Conservation (phyloP, 2,113 vertebrate genomes). For the Psephotus haematonotus region DNA sequence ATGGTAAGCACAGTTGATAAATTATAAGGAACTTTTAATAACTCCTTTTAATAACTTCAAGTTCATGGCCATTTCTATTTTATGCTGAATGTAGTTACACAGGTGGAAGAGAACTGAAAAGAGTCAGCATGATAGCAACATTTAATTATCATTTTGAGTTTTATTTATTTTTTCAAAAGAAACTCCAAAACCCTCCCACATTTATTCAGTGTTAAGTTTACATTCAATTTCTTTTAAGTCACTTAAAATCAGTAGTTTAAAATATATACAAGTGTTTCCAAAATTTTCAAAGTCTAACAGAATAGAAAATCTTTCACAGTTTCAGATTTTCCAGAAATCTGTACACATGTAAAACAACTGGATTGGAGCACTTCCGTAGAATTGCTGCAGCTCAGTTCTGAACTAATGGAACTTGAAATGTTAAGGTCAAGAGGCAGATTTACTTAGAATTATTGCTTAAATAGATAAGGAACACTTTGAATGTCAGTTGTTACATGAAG, state of each 20-base stretch:
- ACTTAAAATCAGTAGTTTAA: constrained; percentile 63
- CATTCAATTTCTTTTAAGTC: constrained; percentile 26
- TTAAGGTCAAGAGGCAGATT: not conserved
- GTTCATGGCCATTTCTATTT: not conserved
- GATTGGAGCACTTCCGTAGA: not conserved
- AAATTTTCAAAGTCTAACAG: not conserved
- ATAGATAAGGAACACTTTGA: constrained; percentile 31
- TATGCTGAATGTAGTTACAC: not conserved
- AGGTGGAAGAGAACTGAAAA: not conserved
- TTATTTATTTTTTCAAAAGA: constrained; percentile 19
- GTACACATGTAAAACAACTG: not conserved
- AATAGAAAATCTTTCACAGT: not conserved
- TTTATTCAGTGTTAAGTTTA: constrained; percentile 35
- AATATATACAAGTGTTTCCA: not conserved
- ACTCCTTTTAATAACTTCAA: not conserved
- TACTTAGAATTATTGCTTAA: constrained; percentile 13
- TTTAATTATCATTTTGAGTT: not conserved
- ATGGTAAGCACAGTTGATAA: not conserved
- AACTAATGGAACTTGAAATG: not conserved
- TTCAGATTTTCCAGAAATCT: constrained; percentile 19
- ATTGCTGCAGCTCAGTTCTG: not conserved
- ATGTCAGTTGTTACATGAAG: not conserved
- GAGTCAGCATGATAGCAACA: not conserved
- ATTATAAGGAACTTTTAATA: not conserved
- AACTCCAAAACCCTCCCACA: not conserved